phyloP scores from a whole-genome alignment of 53 echinoderm and acorn worm genomes.

The Paracentrotus lividus region DNA sequence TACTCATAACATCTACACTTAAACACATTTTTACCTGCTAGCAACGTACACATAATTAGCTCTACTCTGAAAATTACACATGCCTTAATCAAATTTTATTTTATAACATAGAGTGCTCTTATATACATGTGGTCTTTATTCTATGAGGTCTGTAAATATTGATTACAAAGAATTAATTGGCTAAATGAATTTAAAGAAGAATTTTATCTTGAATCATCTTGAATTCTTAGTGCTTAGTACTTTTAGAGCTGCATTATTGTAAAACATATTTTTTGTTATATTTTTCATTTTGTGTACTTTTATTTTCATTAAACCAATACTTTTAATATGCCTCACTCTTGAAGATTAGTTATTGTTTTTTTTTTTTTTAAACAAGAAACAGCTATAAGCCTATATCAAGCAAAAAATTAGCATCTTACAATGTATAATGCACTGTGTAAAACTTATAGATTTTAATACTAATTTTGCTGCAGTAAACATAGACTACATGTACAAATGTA shows the following conservation, averaged over 20 bases:
- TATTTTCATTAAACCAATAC: no score
- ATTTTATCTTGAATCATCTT: neutral
- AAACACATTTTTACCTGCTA: neutral
- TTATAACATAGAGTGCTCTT: slow-evolving; percentile 11
- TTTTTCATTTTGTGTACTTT: no score
- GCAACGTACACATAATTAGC: neutral
- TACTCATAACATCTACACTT: neutral
- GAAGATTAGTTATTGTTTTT: no score
- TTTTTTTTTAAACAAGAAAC: no score
- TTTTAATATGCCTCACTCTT: no score
- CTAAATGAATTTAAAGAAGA: neutral
- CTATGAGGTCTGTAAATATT: slow-evolving; percentile 23
- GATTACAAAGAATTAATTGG: neutral
- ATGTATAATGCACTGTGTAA: no score
- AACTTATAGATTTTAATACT: no score
- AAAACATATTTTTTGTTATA: neutral
- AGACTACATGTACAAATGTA: no score
- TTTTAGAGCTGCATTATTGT: neutral
- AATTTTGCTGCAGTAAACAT: no score
- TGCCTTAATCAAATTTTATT: neutral
- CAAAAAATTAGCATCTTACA: no score
- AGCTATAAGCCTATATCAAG: no score
- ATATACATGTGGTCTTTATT: slow-evolving; percentile 11
- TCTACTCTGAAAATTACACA: neutral
- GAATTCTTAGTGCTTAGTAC: neutral